phyloP scores from a whole-genome alignment of 1,140 invertebrate species.

The Coelopa frigida region DNA sequence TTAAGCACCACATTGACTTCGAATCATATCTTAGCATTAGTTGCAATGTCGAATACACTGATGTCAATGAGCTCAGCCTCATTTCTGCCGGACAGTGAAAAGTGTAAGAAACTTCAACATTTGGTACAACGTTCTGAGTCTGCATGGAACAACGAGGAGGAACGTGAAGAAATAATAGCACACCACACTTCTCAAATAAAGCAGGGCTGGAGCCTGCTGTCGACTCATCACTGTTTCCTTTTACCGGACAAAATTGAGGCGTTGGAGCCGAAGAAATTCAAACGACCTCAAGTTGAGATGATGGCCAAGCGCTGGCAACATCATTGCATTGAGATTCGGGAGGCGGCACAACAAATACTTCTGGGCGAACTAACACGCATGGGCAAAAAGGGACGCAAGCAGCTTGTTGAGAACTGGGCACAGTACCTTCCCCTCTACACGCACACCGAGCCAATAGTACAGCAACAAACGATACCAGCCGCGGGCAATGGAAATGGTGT shows the following conservation, averaged over 20 bases:
- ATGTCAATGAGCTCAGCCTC: slow-evolving; percentile 98
- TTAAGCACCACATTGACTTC: slow-evolving; percentile 90
- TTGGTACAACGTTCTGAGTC: slow-evolving; percentile 40
- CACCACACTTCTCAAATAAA: slow-evolving; percentile 87
- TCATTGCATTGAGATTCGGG: slow-evolving; percentile 91
- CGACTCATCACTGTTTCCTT: slow-evolving; percentile 92
- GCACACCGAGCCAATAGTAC: slow-evolving; percentile 60
- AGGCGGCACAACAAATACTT: slow-evolving; percentile 92
- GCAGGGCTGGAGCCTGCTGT: slow-evolving; percentile 93
- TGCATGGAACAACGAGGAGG: slow-evolving; percentile 55
- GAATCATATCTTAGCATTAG: slow-evolving; percentile 89
- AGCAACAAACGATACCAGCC: slow-evolving; percentile 44
- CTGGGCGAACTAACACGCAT: slow-evolving; percentile 86
- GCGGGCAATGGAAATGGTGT: slow-evolving; percentile 43
- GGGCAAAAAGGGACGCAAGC: slow-evolving; percentile 85
- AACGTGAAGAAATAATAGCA: slow-evolving; percentile 71
- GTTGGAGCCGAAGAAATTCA: slow-evolving; percentile 71
- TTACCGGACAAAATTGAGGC: slow-evolving; percentile 81
- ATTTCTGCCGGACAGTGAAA: slow-evolving; percentile 79
- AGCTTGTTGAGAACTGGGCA: slow-evolving; percentile 90
- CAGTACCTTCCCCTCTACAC: slow-evolving; percentile 86
- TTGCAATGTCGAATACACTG: slow-evolving; percentile 91
- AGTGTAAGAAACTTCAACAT: slow-evolving; percentile 67
- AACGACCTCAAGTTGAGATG: slow-evolving; percentile 92
- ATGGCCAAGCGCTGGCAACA: slow-evolving; percentile 97